These are phyloP conservation scores for Tiliacea aurago DNA, from an alignment of 2,888 invertebrate species.

Conservation along the genomic window DNA sequence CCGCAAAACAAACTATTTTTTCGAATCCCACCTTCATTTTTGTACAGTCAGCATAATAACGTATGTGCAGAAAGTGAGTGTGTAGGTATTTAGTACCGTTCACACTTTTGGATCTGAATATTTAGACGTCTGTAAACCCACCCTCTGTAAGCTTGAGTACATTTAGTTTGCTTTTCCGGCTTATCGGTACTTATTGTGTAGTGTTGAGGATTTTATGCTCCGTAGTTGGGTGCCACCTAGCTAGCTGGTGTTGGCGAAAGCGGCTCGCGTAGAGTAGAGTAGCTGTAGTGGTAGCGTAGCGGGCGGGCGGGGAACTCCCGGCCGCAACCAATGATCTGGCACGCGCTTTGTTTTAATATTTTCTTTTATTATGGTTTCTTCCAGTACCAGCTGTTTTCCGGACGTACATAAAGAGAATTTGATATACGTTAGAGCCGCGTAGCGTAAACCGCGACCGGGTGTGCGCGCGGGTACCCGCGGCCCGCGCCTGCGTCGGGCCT, in stretches of 20 bases:
- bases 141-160: conserved; percentile 59
- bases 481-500: conserved; percentile 31
- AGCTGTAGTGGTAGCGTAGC: conserved; percentile 70
- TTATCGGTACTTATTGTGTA: conserved; percentile 65
- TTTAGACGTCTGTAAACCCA: conserved; percentile 45
- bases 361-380: conserved; percentile 88
- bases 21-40: conserved; percentile 28
- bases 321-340: conserved; percentile 69
- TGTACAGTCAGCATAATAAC: conserved; percentile 49
- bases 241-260: conserved; percentile 28
- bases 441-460: conserved; percentile 76
- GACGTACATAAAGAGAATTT: conserved; percentile 90
- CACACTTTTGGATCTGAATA: conserved; percentile 39
- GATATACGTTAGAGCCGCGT: conserved; percentile 81
- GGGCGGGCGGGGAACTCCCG: conserved; percentile 75
- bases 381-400: conserved; percentile 93
- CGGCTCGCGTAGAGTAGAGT: conserved; percentile 60
- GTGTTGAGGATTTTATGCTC: conserved; percentile 51
- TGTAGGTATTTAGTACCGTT: conserved; percentile 31
- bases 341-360: conserved; percentile 79
- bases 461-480: conserved; percentile 68
- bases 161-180: conserved; percentile 68
- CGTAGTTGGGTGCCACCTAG: conserved; percentile 45
- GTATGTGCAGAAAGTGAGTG: conserved; percentile 32
- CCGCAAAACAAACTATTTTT: conserved; percentile 19